These are phyloP conservation scores for Myotis daubentonii DNA, from an alignment of 2,797 vertebrate species.

Conservation along the genomic window DNA sequence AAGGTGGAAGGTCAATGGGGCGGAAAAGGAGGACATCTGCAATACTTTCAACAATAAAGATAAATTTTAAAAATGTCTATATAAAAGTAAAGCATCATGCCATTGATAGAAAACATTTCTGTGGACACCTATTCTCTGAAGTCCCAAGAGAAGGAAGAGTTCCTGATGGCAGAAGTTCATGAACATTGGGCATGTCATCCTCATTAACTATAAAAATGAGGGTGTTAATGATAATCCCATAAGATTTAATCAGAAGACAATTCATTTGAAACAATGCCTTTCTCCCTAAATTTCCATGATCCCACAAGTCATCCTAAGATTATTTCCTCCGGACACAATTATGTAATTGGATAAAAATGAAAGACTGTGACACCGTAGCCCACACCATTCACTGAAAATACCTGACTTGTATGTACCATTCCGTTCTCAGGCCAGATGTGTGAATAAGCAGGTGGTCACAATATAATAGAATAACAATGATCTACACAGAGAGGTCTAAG, in stretches of 20 bases:
- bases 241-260: background rate
- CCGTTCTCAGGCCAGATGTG: rapidly evolving
- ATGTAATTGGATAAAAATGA: background rate
- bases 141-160: background rate
- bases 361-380: rapidly evolving
- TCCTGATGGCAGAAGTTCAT: background rate
- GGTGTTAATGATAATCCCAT: background rate
- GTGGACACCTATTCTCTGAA: background rate
- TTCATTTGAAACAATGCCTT: background rate
- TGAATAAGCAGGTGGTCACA: rapidly evolving
- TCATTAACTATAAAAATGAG: background rate
- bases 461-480: rapidly evolving
- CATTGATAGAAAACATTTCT: background rate
- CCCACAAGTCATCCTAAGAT: background rate
- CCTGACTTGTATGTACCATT: rapidly evolving
- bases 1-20: too few relatives aligned
- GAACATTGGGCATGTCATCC: background rate
- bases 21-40: too few relatives aligned
- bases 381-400: rapidly evolving
- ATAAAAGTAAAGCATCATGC: background rate
- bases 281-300: background rate
- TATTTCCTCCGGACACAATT: background rate
- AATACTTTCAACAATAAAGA: background rate
- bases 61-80: background rate
- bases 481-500: rapidly evolving